Percentiles rank a stretch among this genome's conserved stretches.
These are phyloP conservation scores for Phymatocera aterrima DNA, from an alignment of 2,888 invertebrate genomes.

Conservation along the genomic window DNA sequence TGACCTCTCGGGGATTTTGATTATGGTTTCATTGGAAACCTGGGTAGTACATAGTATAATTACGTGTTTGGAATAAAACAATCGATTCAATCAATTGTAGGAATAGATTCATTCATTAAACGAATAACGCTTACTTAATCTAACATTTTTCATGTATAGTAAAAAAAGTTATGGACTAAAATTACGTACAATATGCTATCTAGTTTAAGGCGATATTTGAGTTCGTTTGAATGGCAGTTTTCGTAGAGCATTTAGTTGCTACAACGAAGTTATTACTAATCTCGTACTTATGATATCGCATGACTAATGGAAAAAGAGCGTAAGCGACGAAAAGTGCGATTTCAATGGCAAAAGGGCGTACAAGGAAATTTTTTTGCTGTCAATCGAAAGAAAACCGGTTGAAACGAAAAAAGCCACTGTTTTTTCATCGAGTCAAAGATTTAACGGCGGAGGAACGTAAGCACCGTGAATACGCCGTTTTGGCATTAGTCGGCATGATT, in stretches of 20 bases:
- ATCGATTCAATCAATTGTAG: neutral
- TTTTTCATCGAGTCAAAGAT: no score
- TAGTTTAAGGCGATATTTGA: neutral
- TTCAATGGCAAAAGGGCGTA: no score
- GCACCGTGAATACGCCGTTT: no score
- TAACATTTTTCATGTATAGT: constrained; percentile 22
- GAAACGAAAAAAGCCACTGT: no score
- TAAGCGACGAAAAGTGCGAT: no score
- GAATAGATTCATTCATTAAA: constrained; percentile 2
- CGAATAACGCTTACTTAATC: neutral
- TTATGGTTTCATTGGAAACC: no score
- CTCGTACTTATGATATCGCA: no score
- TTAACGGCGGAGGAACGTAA: no score
- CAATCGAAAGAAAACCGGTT: no score
- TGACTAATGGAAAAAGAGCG: no score
- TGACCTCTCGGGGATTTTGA: neutral
- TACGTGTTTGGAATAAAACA: neutral
- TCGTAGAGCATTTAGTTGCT: neutral
- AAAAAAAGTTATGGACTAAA: constrained; percentile 3
- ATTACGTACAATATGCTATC: neutral
- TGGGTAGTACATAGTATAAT: neutral
- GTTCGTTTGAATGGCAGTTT: neutral
- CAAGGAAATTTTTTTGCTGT: no score
- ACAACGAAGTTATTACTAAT: neutral
- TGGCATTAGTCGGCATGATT: no score